Percentiles rank a stretch among this genome's conserved stretches.
Conservation (phyloP, 2,888 invertebrate genomes). For the Ellobium chinense region DNA sequence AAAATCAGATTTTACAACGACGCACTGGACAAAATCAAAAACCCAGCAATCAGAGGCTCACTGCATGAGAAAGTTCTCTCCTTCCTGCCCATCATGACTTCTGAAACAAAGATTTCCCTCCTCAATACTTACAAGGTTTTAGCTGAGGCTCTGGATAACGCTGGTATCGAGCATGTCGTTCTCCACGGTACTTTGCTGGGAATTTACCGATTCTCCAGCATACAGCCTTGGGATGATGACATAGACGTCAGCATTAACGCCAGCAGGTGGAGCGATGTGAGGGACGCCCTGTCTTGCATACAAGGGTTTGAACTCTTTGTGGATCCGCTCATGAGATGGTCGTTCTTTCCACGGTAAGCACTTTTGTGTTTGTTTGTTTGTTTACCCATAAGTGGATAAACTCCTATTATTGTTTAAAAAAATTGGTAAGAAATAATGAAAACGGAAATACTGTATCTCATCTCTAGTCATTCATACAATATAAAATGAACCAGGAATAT, state of each 20-base stretch:
- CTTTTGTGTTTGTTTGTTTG: background rate
- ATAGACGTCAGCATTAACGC: background rate
- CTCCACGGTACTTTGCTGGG: background rate
- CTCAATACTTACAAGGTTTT: background rate
- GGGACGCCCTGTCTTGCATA: background rate
- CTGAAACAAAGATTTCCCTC: background rate
- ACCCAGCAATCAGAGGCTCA: too few relatives aligned
- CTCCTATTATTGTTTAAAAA: too few relatives aligned
- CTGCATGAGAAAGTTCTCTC: too few relatives aligned
- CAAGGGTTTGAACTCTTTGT: background rate
- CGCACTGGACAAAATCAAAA: too few relatives aligned
- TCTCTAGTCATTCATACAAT: too few relatives aligned
- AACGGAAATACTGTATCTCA: too few relatives aligned
- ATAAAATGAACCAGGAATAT: too few relatives aligned
- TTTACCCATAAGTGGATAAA: too few relatives aligned
- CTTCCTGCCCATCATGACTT: background rate
- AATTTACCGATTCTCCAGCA: background rate
- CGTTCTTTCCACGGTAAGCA: background rate
- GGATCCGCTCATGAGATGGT: background rate
- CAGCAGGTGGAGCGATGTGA: background rate
- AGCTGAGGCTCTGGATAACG: background rate
- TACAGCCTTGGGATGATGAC: constrained; percentile 23
- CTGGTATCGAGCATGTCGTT: background rate
- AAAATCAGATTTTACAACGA: too few relatives aligned
- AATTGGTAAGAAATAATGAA: too few relatives aligned